Base-by-base conservation (phyloP, 2,888 invertebrate species). In the Cephus sareptanus region DNA sequence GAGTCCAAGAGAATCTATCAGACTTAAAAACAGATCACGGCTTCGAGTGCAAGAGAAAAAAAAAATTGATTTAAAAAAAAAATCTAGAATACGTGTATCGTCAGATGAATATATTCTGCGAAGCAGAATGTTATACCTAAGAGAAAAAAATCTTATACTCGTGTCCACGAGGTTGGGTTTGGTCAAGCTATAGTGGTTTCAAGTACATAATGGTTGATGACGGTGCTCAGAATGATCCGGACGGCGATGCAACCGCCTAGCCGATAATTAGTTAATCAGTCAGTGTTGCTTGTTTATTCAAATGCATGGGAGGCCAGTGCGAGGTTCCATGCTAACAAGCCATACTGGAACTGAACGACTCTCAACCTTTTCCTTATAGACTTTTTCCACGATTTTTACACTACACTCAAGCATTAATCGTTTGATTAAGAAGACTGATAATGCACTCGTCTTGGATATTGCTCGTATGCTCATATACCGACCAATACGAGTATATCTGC, bases 201-300 rank as follows among this genome's bases (percentile, higher is more conserved):
- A 73, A 73, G 79, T 79, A 74, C 77, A 79, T 80, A 82, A 83
- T 82, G 81, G 81, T 82, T 83, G 82, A 82, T 83, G 78, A 76
- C 76, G 81, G 77, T 81, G 81, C 83, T 80, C 82, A 81, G 81
- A 77, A 79, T 79, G 81, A 82, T 81, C 82, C 75, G 81, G 76
- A 80, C 80, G 80, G 83, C 76, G 79, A 81, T 80, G 79, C 83
- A 79, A 76, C 79, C 76, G 81, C 73, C 81, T 80, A 81, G 78
- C 79, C 80, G 83, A 85, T 87, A 87, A 87, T 87, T 88, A 87
- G 86, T 88, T 83, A 84, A 87, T 87, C 85, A 82, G 82, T 87
- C 88, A 87, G 80, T 80, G 81, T 77, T 71, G 74, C 80, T 80
- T 78, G 76, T 77, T 79, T 79, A 79, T 81, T 77, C 77, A 77